phyloP scores from a whole-genome alignment of 2,797 vertebrate genomes.

The Zalophus californianus region DNA sequence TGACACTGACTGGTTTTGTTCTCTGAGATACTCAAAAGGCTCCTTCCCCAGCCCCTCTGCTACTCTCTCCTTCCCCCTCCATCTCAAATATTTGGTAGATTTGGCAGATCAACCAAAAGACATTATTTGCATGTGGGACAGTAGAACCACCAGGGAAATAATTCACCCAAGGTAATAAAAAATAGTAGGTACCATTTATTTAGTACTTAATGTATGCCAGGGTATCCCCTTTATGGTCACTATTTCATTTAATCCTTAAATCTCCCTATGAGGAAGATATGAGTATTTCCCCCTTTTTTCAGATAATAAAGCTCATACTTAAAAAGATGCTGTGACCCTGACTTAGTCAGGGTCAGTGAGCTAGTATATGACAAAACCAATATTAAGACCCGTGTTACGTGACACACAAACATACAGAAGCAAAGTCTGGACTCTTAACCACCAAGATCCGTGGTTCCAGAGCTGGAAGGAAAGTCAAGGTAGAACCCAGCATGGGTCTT shows the following conservation, averaged over 20 bases:
- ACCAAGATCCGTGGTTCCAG: neutral
- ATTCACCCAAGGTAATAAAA: neutral
- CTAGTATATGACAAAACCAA: neutral
- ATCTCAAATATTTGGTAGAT: neutral
- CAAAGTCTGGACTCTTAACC: neutral
- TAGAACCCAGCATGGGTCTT: neutral
- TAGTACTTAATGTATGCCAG: neutral
- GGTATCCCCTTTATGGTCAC: neutral
- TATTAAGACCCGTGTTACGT: neutral
- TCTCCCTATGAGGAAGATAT: neutral
- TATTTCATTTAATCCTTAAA: constrained; percentile 11
- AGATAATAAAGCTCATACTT: neutral
- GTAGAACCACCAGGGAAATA: neutral
- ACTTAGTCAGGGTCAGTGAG: neutral
- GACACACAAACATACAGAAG: neutral
- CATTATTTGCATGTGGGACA: neutral
- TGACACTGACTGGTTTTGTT: neutral
- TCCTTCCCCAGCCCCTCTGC: neutral
- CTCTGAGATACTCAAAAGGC: neutral
- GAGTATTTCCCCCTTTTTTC: neutral
- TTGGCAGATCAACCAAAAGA: neutral
- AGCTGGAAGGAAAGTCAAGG: neutral
- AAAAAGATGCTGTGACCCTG: neutral
- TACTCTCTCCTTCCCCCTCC: neutral
- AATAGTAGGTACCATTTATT: neutral